phyloP scores from a whole-genome alignment of 2,888 invertebrate genomes.

The Cremastobaeus sp. region DNA sequence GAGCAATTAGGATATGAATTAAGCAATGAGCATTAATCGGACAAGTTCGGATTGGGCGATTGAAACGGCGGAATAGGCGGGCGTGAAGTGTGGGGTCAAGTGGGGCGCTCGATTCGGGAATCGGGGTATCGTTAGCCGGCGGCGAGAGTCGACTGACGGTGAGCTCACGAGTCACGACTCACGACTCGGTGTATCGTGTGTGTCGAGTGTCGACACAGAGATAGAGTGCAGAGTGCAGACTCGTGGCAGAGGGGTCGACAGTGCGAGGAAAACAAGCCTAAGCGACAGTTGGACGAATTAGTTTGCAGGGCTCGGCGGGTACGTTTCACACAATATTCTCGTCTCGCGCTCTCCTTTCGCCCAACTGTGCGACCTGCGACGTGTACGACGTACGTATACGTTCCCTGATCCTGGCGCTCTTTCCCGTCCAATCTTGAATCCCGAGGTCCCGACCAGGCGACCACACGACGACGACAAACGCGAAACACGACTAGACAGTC shows the following conservation, averaged over 20 bases:
- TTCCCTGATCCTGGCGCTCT: neutral
- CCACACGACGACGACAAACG: too few species aligned
- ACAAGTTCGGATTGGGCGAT: too few species aligned
- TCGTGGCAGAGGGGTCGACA: conserved; percentile 76
- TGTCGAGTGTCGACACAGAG: too few species aligned
- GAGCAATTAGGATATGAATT: too few species aligned
- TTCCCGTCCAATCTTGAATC: too few species aligned
- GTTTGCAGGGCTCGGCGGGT: conserved; percentile 75
- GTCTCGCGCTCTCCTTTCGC: neutral
- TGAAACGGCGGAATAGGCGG: neutral
- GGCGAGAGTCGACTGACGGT: too few species aligned
- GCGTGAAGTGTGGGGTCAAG: conserved; percentile 61
- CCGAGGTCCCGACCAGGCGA: too few species aligned
- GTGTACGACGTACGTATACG: neutral
- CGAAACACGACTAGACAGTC: too few species aligned
- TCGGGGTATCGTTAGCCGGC: conserved; percentile 65
- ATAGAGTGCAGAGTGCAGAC: too few species aligned
- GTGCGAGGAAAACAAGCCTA: conserved; percentile 73
- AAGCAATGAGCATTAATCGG: too few species aligned
- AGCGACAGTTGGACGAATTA: conserved; percentile 33
- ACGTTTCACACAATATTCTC: conserved; percentile 70
- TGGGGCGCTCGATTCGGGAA: conserved; percentile 19
- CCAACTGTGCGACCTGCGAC: neutral
- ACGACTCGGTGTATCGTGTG: conserved; percentile 63
- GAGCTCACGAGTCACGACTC: conserved; percentile 14